A percentile compares a stretch with the other conserved stretches of the same genome.
These are phyloP conservation scores for Alouatta palliata DNA, from an alignment of 2,113 vertebrate species.

Conservation along the genomic window DNA sequence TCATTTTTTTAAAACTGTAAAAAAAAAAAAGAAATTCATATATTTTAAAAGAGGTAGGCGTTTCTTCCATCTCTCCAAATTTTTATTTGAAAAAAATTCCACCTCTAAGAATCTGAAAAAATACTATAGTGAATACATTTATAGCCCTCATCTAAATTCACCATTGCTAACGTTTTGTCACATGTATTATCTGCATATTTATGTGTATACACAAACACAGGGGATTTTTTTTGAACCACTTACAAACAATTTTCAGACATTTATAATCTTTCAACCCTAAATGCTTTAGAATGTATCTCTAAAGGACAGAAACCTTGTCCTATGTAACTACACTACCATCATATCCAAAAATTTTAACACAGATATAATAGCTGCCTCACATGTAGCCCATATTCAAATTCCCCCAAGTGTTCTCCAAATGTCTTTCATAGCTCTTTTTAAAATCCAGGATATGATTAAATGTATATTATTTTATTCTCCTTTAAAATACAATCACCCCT, in stretches of 20 bases:
- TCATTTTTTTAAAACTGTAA: constrained; percentile 92
- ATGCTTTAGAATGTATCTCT: neutral
- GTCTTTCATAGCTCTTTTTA: neutral
- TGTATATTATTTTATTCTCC: neutral
- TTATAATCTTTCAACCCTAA: neutral
- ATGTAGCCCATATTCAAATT: neutral
- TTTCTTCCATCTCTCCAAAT: neutral
- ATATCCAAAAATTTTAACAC: neutral
- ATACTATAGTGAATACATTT: neutral
- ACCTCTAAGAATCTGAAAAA: neutral
- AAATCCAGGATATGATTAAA: neutral
- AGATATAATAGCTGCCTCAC: neutral
- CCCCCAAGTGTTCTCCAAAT: neutral
- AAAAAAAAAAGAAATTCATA: neutral
- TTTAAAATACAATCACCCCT: neutral
- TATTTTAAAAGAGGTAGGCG: neutral
- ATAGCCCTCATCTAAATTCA: neutral
- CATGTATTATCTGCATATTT: neutral
- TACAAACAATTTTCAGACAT: neutral
- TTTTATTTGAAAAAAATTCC: neutral
- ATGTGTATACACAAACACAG: neutral
- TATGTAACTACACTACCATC: neutral
- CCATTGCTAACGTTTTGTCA: neutral
- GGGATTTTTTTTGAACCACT: neutral
- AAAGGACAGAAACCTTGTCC: neutral